phyloP scores from a whole-genome alignment of 1,140 invertebrate genomes.

The Tetragnatha versicolor region DNA sequence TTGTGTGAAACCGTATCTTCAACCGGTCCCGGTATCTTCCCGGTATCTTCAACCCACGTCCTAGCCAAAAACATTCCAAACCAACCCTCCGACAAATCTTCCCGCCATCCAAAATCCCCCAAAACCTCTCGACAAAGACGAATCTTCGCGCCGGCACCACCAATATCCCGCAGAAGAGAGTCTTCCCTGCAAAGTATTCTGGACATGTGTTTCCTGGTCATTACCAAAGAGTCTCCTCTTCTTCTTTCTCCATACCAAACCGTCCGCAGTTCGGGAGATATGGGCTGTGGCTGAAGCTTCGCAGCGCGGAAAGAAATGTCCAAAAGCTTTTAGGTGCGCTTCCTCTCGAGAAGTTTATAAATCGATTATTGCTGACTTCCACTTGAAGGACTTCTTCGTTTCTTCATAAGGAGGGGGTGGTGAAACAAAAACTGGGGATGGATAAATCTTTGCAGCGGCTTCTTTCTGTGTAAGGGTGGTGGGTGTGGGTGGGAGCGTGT shows the following conservation, averaged over 20 bases:
- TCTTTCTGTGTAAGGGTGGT: too few species aligned
- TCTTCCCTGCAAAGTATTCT: neutral
- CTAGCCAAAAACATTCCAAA: too few species aligned
- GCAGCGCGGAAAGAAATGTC: neutral
- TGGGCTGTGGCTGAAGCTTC: neutral
- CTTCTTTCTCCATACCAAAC: neutral
- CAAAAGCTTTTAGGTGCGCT: constrained; percentile 18
- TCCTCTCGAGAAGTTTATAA: neutral
- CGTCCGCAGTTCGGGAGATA: neutral
- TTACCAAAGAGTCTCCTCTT: neutral
- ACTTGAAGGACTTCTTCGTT: constrained; percentile 12
- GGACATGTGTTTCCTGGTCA: constrained; percentile 16
- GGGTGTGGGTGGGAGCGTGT: too few species aligned
- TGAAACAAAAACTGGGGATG: too few species aligned
- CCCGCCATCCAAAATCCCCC: neutral
- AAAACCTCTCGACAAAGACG: constrained; percentile 11
- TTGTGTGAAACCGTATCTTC: too few species aligned
- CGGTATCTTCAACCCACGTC: too few species aligned
- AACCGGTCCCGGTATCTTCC: too few species aligned
- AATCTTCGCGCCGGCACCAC: neutral
- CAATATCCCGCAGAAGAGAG: neutral
- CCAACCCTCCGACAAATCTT: too few species aligned
- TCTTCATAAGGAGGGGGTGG: too few species aligned
- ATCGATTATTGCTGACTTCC: constrained; percentile 1
- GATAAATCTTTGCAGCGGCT: too few species aligned